phyloP scores from a whole-genome alignment of 2,113 vertebrate genomes.

The Cyprinus carpio region DNA sequence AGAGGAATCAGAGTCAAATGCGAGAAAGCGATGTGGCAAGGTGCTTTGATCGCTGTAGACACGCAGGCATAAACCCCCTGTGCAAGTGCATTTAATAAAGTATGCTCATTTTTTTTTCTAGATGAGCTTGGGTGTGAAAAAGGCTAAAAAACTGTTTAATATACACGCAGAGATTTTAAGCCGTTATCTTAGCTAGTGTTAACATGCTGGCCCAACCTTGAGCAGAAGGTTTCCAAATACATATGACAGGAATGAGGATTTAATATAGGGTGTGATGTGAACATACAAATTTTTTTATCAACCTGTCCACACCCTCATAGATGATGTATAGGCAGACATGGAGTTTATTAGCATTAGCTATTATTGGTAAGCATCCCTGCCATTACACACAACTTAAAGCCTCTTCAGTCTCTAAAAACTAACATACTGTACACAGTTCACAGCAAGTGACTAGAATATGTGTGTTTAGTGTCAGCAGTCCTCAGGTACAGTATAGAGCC shows the following conservation, averaged over 20 bases:
- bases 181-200: conserved; percentile 53
- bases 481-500: conserved; percentile 72
- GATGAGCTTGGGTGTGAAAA: conserved; percentile 73
- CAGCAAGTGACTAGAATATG: conserved; percentile 35
- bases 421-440: conserved; percentile 69
- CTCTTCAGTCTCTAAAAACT: conserved; percentile 24
- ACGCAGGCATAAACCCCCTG: conserved; percentile 61
- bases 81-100: conserved; percentile 79
- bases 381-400: neutral
- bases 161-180: conserved; percentile 63
- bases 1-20: conserved; percentile 49
- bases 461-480: conserved; percentile 73
- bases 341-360: neutral
- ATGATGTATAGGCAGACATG: neutral
- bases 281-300: neutral
- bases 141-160: conserved; percentile 76
- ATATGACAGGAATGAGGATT: neutral
- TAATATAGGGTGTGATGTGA: neutral
- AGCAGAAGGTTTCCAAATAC: conserved; percentile 20
- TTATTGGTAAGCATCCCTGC: neutral
- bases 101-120: conserved; percentile 70
- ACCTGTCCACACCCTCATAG: neutral
- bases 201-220: conserved; percentile 61
- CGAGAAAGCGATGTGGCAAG: conserved; percentile 45
- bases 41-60: conserved; percentile 74